Evolutionary conservation across 2,797 vertebrate species (phyloP).

Genomic region (Tauraco hartlaubi): DNA sequence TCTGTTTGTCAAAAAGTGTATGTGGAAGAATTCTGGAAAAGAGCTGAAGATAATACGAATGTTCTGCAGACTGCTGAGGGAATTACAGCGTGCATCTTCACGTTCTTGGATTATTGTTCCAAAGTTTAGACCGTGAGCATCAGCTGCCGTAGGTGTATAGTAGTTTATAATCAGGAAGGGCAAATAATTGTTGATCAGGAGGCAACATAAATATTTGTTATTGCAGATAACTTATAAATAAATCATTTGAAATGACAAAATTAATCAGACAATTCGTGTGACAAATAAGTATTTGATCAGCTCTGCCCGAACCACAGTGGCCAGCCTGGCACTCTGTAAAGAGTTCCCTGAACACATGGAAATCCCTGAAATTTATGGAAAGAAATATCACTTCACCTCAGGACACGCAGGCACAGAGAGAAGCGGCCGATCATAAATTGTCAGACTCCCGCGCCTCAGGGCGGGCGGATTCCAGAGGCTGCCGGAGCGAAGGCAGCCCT

Average conservation of each 20-base stretch:
- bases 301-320: neutral
- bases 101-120: neutral
- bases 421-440: neutral
- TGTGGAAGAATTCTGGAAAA: conserved; percentile 15
- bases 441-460: neutral
- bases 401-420: neutral
- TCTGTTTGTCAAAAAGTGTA: conserved; percentile 37
- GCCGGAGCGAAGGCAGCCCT: neutral
- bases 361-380: neutral
- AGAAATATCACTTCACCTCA: neutral
- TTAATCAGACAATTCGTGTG: conserved; percentile 1
- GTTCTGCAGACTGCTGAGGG: neutral
- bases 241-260: conserved; percentile 30
- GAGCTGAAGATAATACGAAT: neutral
- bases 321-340: neutral
- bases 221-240: conserved; percentile 40
- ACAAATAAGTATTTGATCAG: neutral
- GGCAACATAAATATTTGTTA: conserved; percentile 46
- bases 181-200: conserved; percentile 8
- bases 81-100: neutral
- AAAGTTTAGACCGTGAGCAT: neutral
- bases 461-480: neutral
- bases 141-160: neutral
- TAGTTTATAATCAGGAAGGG: neutral
- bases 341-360: neutral